Evolutionary conservation across 2,888 invertebrate species (phyloP).

Genomic region (Pammene aurita): DNA sequence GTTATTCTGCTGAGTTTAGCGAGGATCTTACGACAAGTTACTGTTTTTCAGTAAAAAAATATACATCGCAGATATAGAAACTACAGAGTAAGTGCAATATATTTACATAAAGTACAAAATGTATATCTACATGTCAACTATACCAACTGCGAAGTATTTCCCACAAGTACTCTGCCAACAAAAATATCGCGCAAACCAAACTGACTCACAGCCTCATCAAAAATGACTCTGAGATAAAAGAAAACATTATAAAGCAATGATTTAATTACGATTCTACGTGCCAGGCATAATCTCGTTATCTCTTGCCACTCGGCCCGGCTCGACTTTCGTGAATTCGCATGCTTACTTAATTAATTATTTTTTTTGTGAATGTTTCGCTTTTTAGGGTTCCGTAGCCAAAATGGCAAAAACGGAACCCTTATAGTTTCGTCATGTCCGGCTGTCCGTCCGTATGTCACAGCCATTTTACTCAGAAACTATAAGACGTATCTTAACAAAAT

Average conservation of each 20-base stretch:
- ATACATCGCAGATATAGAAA: background rate
- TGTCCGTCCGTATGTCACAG: no score
- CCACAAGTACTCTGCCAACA: conserved; percentile 16
- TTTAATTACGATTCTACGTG: conserved; percentile 70
- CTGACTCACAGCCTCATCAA: conserved; percentile 22
- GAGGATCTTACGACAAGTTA: no score
- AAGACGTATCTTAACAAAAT: no score
- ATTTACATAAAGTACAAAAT: no score
- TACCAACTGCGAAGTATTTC: background rate
- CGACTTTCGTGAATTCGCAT: conserved; percentile 79
- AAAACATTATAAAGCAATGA: conserved; percentile 66
- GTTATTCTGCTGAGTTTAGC: no score
- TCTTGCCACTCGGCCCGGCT: conserved; percentile 57
- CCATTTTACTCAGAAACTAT: no score
- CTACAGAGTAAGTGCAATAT: background rate
- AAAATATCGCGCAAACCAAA: conserved; percentile 24
- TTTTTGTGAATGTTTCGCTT: conserved; percentile 62
- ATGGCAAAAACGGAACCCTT: no score
- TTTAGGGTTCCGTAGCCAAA: no score
- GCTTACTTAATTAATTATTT: conserved; percentile 76
- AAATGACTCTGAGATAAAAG: conserved; percentile 46
- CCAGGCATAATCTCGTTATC: conserved; percentile 77
- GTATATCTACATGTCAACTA: background rate
- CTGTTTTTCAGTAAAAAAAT: no score
- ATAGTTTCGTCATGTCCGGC: no score